These are phyloP conservation scores for Julus scanicus DNA, from an alignment of 2,888 invertebrate species.

Conservation along the genomic window DNA sequence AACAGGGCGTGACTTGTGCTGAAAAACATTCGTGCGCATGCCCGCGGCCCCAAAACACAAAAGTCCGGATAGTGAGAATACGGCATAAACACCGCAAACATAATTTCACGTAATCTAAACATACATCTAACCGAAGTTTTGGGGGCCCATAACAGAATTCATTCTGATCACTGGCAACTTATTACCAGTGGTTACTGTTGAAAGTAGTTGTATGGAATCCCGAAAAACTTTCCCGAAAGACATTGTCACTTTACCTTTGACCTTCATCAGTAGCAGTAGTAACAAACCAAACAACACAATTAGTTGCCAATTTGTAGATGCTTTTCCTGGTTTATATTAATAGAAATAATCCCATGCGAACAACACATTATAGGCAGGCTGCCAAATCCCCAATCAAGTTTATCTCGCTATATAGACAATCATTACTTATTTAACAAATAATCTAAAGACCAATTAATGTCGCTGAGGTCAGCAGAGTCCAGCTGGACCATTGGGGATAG, in stretches of 20 bases:
- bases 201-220: neutral
- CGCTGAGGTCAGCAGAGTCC: neutral
- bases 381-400: neutral
- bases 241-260: neutral
- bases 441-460: neutral
- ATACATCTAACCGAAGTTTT: too few species aligned
- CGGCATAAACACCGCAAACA: too few species aligned
- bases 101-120: too few species aligned
- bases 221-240: too few species aligned
- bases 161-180: neutral
- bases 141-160: too few species aligned
- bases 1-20: too few species aligned
- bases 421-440: neutral
- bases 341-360: neutral
- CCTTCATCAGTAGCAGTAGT: neutral
- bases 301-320: neutral
- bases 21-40: too few species aligned
- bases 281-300: neutral
- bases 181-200: neutral
- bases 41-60: too few species aligned
- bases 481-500: neutral
- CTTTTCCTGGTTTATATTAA: neutral
- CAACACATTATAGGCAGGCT: neutral
- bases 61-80: too few species aligned
- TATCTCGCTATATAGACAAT: neutral